A percentile compares a stretch with the other conserved stretches of the same genome.
These are phyloP conservation scores for Rhingia campestris DNA, from an alignment of 2,888 invertebrate species.

Conservation along the genomic window DNA sequence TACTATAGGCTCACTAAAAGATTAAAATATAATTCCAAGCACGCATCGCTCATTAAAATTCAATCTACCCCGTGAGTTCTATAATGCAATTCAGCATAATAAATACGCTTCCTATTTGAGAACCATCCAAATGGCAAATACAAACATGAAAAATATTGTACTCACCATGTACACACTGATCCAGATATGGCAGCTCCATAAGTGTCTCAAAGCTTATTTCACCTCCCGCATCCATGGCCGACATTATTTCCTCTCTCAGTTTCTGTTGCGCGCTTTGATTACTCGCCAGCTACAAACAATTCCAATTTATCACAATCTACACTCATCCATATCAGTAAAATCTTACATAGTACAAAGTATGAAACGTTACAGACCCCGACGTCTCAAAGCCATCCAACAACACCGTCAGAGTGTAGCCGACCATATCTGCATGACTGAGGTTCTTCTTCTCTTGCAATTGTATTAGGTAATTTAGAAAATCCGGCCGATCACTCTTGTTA, in stretches of 20 bases:
- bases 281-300: conserved; percentile 75
- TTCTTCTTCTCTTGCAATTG: conserved; percentile 78
- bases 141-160: neutral
- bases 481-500: conserved; percentile 75
- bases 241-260: conserved; percentile 77
- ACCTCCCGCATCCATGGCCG: conserved; percentile 62
- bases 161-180: conserved; percentile 78
- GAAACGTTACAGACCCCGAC: conserved; percentile 77
- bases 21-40: too few species aligned
- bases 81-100: neutral
- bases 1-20: too few species aligned
- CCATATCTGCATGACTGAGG: conserved; percentile 77
- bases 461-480: conserved; percentile 79
- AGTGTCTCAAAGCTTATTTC: conserved; percentile 76
- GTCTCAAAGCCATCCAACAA: conserved; percentile 81
- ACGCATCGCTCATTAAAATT: too few species aligned
- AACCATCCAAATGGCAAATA: neutral
- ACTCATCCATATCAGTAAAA: too few species aligned
- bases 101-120: neutral
- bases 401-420: conserved; percentile 79
- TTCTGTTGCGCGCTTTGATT: conserved; percentile 76
- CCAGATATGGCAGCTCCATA: conserved; percentile 77
- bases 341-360: conserved; percentile 74
- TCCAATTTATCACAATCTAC: neutral
- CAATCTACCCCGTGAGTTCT: too few species aligned